phyloP scores from a whole-genome alignment of 2,888 invertebrate species.

The Girardia tigrina region DNA sequence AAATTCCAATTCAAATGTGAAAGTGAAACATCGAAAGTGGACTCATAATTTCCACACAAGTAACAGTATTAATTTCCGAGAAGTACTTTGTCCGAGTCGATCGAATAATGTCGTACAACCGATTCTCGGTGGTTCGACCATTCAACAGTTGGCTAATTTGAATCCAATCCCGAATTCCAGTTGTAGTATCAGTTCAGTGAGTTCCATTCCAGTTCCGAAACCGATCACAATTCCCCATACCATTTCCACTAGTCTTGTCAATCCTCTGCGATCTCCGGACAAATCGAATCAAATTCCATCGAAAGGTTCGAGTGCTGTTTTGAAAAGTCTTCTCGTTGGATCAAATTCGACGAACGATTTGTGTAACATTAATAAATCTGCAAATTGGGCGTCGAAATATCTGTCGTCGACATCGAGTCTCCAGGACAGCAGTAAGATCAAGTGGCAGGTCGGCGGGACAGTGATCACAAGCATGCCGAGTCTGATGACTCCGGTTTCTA shows the following conservation, averaged over 20 bases:
- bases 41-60: conserved; percentile 8
- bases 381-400: not conserved
- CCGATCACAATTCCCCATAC: not conserved
- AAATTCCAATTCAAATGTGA: not conserved
- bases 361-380: not conserved
- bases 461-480: not conserved
- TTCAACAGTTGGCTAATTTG: not conserved
- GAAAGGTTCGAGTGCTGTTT: not conserved
- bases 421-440: conserved; percentile 15
- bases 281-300: not conserved
- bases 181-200: not conserved
- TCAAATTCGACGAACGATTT: not conserved
- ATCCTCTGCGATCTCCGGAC: not conserved
- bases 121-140: not conserved
- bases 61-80: conserved; percentile 15
- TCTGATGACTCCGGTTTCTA: not conserved
- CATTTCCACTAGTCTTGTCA: not conserved
- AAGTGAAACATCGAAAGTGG: not conserved
- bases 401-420: not conserved
- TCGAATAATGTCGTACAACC: conserved; percentile 9
- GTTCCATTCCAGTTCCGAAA: not conserved
- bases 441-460: not conserved
- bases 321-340: conserved; percentile 9
- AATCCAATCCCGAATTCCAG: not conserved
- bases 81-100: not conserved